Percentiles rank a stretch among this genome's conserved stretches.
Evolutionary conservation across 1,140 invertebrate genomes (phyloP).

Genomic region (Nylanderia fulva): DNA sequence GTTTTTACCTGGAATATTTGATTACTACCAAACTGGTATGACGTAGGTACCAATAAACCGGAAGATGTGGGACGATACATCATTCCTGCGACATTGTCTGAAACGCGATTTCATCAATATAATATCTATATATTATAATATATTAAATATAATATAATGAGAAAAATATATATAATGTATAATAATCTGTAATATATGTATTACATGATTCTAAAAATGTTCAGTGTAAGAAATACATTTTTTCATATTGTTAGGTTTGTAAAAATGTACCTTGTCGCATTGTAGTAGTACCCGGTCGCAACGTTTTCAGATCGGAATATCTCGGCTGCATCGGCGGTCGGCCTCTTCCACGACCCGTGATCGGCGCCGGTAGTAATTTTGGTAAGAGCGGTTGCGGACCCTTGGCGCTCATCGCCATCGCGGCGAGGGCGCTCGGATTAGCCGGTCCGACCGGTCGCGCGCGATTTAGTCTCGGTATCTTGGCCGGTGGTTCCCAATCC

Average conservation of each 20-base stretch:
- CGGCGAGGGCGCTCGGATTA: constrained; percentile 83
- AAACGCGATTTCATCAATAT: constrained; percentile 57
- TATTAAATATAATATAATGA: too few species aligned
- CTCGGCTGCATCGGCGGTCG: constrained; percentile 84
- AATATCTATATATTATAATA: too few species aligned
- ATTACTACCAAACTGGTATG: constrained; percentile 87
- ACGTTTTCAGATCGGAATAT: constrained; percentile 82
- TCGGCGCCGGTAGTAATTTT: constrained; percentile 84
- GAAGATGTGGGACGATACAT: constrained; percentile 87
- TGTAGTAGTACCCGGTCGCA: constrained; percentile 79
- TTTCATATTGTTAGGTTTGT: background rate
- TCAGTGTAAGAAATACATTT: constrained; percentile 20
- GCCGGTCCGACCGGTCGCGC: constrained; percentile 84
- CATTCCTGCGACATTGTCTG: constrained; percentile 85
- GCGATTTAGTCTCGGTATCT: constrained; percentile 92
- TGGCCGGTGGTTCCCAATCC: constrained; percentile 97
- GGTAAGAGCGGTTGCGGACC: constrained; percentile 86
- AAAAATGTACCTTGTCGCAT: constrained; percentile 79
- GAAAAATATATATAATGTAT: background rate
- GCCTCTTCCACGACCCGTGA: constrained; percentile 82
- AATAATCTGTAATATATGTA: background rate
- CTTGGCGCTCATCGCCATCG: constrained; percentile 82
- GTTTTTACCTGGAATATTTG: constrained; percentile 88
- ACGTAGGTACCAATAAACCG: constrained; percentile 87
- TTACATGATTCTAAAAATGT: background rate